Base-by-base conservation (phyloP, 2,113 vertebrate genomes). In the Eira barbara region DNA sequence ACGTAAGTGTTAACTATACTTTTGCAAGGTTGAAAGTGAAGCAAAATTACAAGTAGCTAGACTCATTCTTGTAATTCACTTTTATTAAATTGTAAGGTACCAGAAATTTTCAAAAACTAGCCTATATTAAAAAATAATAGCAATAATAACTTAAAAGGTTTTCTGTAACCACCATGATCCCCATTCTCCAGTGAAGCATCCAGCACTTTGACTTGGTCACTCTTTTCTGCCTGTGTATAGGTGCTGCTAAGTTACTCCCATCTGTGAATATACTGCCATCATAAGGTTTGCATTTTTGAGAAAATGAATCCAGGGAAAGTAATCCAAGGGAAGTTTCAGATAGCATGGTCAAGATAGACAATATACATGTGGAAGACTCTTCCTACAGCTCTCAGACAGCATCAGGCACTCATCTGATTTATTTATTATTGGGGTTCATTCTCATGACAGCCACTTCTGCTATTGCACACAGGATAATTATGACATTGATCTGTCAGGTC, bases 21-120 rank as follows among this genome's bases (percentile, higher is more conserved):
- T 96, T 83, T 83, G 34, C 57, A 57, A 96, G 78, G 49, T 81
- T 96, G 42, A 86, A 91, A 84, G 20, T 78, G 9, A 94, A 81
- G 34, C 47, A 92, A 97, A 91, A 59, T 93, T 84, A 49, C 9
- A 94, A 86, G 10, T 45, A 27, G 23, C 13, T 74, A 63, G 57
- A 12, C 6, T 94, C 29, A 49, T 85, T 85, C 25, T 76, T 80
- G 6, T 83, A 57, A 74, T 93, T 63, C 9, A 63, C 79, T 83
- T 88, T 88, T 83, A 96, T 71, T 79, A 69, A 94, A 79, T 67
- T 86, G 4, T 57, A 92, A 94, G n/a, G 5, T 71, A 63, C 4
- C 27, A 73, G 42, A 86, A 97, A 79, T 76, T 52, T 52, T 52
- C 1, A 55, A 55, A 18, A 91, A 52, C 2, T 27, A 94, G 4